Percentiles rank a stretch among this genome's conserved stretches.
Conservation (phyloP, 2,888 invertebrate genomes). For the Nudaria mundana region DNA sequence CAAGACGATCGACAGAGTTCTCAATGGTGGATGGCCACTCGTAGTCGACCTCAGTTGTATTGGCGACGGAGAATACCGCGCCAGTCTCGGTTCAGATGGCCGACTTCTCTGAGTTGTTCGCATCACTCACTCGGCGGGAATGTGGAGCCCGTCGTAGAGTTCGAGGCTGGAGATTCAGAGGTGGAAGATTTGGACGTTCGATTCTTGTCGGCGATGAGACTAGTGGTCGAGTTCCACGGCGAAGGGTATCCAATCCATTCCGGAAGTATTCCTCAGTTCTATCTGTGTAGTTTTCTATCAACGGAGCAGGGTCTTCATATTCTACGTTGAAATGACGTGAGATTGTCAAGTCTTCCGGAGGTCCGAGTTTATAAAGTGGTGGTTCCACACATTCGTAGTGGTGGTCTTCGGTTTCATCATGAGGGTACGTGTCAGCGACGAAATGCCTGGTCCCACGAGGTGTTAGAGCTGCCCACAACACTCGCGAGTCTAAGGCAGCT, state of each 20-base stretch:
- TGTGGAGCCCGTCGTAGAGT: slow-evolving; percentile 75
- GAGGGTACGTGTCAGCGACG: slow-evolving; percentile 84
- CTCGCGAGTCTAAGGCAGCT: slow-evolving; percentile 83
- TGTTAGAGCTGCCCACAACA: slow-evolving; percentile 92
- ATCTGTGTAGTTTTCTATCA: slow-evolving; percentile 87
- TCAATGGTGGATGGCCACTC: slow-evolving; percentile 64
- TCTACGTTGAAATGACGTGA: slow-evolving; percentile 91
- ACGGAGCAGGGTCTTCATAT: slow-evolving; percentile 88
- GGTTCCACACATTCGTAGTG: slow-evolving; percentile 87
- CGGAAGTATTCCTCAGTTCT: slow-evolving; percentile 71
- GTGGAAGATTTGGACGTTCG: slow-evolving; percentile 90
- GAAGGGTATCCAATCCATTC: slow-evolving; percentile 69
- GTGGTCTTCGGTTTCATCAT: slow-evolving; percentile 83
- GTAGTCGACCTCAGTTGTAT: slow-evolving; percentile 67
- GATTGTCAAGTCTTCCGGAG: slow-evolving; percentile 79
- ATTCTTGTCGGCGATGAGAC: slow-evolving; percentile 91
- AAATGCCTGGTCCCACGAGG: slow-evolving; percentile 91
- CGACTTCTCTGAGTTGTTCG: slow-evolving; percentile 69
- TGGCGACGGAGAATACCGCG: slow-evolving; percentile 80
- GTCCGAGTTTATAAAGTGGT: slow-evolving; percentile 73
- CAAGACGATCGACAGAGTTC: slow-evolving; percentile 68
- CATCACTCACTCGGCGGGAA: slow-evolving; percentile 75
- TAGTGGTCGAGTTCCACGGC: slow-evolving; percentile 81
- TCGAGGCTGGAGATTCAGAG: slow-evolving; percentile 84
- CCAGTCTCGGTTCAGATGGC: slow-evolving; percentile 78